Base-by-base conservation (phyloP, 2,113 vertebrate species). In the Desmodus rotundus region DNA sequence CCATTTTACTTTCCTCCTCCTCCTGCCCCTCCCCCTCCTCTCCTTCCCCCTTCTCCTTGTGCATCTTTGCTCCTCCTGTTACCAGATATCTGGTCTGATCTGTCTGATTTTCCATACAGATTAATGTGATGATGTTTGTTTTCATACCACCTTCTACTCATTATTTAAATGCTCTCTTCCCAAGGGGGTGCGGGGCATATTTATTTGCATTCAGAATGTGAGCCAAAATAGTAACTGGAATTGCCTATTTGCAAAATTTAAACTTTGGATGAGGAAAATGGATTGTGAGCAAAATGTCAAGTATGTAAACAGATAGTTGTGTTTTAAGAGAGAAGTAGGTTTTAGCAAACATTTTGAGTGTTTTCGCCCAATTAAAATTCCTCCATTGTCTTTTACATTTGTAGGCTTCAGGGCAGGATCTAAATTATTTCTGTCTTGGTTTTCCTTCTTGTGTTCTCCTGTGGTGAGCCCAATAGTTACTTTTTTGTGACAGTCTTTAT, bases 401-500 rank as follows among this genome's bases (percentile, higher is more conserved):
- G 67, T 86, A 93, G 91, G 38, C 28, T 61, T 90, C 22, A 63
- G 85, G 19, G 36, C 38, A 54, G 31, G 4, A 80, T 72, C 16
- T 73, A 92, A 56, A 80, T 73, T 97, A 95, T 90, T 85, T 93
- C 87, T 68, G 61, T 87, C 76, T 90, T 90, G 67, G 9, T 67
- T 90, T 96, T 86, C 20, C 50, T 54, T 89, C 91, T 73, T 72
- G 45, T 80, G 70, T 92, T 31, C 91, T 89, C 91, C 24, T 93
- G 4, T 92, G 86, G 56, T 61, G 28, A 36, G 11, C 41, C 73
- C 45, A n/a, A 33, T 67, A n/a, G 41, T 86, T 61, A 70, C 91
- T 33, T 87, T 82, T 92, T 13, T 89, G 68, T 95, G 68, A 88
- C 47, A 95, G 76, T 78, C 24, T 96, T 96, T 96, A 24, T 22